A percentile compares a stretch with the other conserved stretches of the same genome.
These are phyloP conservation scores for Tangachromis dhanisi DNA, from an alignment of 2,113 vertebrate genomes.

Conservation along the genomic window DNA sequence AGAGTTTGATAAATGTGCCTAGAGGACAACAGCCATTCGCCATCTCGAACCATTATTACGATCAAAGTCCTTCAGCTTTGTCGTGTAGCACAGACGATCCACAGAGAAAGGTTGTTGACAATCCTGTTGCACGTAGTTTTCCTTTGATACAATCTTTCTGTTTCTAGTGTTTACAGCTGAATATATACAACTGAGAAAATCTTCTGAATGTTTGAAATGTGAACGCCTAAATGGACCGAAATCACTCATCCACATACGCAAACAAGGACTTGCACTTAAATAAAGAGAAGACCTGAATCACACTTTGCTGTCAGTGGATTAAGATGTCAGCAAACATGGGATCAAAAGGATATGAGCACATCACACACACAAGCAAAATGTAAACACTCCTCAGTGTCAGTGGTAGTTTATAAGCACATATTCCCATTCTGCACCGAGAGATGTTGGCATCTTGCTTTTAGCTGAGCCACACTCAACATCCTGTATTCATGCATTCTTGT, in stretches of 20 bases:
- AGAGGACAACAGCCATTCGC: conserved; percentile 20
- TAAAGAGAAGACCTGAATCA: not conserved
- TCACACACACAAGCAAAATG: not conserved
- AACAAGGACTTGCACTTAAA: not conserved
- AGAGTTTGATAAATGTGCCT: conserved; percentile 35
- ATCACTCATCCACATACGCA: not conserved
- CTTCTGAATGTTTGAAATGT: not conserved
- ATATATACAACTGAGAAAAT: not conserved
- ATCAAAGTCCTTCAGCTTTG: not conserved
- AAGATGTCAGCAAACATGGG: not conserved
- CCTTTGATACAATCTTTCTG: not conserved
- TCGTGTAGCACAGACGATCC: not conserved
- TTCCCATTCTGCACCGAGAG: not conserved
- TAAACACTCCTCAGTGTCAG: not conserved
- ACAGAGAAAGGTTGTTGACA: not conserved
- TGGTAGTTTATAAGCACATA: not conserved
- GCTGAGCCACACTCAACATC: not conserved
- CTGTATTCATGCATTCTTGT: not conserved
- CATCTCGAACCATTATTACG: not conserved
- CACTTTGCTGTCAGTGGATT: not conserved
- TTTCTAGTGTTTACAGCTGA: not conserved
- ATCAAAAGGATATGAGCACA: not conserved
- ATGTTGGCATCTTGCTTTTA: not conserved
- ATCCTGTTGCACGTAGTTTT: not conserved
- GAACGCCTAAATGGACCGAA: not conserved